Evolutionary conservation across 2,888 invertebrate genomes (phyloP).

Genomic region (Branchipolynoe longqiensis): DNA sequence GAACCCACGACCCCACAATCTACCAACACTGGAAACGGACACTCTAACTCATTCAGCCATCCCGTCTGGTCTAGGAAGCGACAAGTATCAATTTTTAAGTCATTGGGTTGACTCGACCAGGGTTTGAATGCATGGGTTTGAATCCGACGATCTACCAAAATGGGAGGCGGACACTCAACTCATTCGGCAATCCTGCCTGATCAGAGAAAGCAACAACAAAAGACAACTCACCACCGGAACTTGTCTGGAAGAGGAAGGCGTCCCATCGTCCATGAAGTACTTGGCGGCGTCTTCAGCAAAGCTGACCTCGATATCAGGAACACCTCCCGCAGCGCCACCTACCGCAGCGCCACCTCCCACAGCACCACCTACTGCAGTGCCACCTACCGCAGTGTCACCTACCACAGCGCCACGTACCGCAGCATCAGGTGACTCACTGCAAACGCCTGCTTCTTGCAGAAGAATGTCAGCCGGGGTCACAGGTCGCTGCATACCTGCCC

Average conservation of each 20-base stretch:
- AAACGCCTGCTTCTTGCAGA: background rate
- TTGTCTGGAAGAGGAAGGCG: background rate
- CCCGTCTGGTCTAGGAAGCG: too few relatives aligned
- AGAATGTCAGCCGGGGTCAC: background rate
- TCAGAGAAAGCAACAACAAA: too few relatives aligned
- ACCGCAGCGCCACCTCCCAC: background rate
- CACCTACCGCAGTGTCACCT: slow-evolving; percentile 2
- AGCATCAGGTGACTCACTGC: too few relatives aligned
- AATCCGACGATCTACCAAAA: too few relatives aligned
- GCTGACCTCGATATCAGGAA: background rate
- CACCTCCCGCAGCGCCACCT: slow-evolving; percentile 19
- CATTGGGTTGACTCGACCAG: too few relatives aligned
- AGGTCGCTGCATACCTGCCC: background rate
- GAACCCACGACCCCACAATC: too few relatives aligned
- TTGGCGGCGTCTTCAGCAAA: slow-evolving; percentile 20
- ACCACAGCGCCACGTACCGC: background rate
- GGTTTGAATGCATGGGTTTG: too few relatives aligned
- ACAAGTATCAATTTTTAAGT: too few relatives aligned
- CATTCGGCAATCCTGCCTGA: too few relatives aligned
- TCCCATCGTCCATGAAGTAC: background rate
- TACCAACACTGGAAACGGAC: too few relatives aligned
- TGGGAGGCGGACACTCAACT: too few relatives aligned
- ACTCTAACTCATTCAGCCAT: too few relatives aligned
- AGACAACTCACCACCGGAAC: slow-evolving; percentile 26
- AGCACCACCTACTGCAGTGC: background rate